Conservation (phyloP, 30 jellyfish, hydroid and myxozoan genomes). For the Rhopilema esculentum region DNA sequence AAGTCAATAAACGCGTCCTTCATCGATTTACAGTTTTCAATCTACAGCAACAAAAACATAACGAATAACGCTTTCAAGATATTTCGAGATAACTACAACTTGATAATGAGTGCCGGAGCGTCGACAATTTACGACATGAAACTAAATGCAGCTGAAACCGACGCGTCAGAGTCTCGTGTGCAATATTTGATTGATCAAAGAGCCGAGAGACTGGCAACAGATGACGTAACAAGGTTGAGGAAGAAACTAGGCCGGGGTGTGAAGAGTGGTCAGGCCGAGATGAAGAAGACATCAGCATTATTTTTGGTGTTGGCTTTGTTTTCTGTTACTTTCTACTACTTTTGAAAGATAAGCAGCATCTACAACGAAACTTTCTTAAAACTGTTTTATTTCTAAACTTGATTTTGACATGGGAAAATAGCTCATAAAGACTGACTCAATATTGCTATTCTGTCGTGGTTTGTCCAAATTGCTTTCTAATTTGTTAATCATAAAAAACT, state of each 20-base stretch:
- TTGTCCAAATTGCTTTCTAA: too few relatives aligned
- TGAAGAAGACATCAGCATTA: background rate
- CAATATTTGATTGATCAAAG: constrained; percentile 46
- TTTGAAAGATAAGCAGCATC: background rate
- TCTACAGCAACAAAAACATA: constrained; percentile 56
- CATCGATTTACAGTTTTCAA: constrained; percentile 46
- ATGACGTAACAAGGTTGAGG: constrained; percentile 80
- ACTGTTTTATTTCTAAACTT: too few relatives aligned
- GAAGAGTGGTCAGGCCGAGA: too few relatives aligned
- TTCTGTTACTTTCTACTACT: background rate
- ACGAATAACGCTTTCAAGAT: constrained; percentile 58
- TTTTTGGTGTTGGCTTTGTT: background rate
- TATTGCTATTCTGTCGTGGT: too few relatives aligned
- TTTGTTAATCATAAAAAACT: too few relatives aligned
- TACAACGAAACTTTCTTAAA: too few relatives aligned
- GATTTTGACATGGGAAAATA: too few relatives aligned
- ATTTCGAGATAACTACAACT: constrained; percentile 73
- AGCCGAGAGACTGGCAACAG: constrained; percentile 80
- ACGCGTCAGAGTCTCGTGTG: constrained; percentile 35
- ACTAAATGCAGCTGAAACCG: constrained; percentile 32
- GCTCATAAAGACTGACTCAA: too few relatives aligned
- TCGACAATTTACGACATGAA: constrained; percentile 80
- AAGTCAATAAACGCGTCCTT: constrained; percentile 82
- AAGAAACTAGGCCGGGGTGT: constrained; percentile 61
- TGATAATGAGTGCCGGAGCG: constrained; percentile 74